phyloP scores from a whole-genome alignment of 2,113 vertebrate genomes.

The Silurus asotus region DNA sequence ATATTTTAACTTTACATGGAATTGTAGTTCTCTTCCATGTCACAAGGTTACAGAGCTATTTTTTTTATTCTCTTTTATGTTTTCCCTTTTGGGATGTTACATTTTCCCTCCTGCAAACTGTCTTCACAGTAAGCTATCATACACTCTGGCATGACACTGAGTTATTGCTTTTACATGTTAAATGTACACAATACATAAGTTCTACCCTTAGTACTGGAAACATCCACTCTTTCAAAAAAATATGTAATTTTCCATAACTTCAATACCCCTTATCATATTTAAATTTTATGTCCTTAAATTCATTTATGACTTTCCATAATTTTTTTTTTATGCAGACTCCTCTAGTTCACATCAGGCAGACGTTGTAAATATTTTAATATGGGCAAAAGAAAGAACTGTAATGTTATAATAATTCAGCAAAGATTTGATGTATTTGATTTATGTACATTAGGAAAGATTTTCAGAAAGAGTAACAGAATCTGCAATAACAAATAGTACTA shows the following conservation, averaged over 20 bases:
- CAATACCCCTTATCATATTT: neutral
- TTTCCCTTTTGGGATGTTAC: neutral
- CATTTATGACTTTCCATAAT: neutral
- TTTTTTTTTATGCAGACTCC: neutral
- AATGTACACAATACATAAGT: neutral
- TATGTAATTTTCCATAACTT: neutral
- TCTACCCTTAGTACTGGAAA: neutral
- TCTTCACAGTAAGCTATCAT: neutral
- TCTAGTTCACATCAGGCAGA: neutral
- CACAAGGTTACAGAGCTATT: neutral
- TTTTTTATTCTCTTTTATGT: neutral
- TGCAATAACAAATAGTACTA: neutral
- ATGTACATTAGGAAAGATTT: neutral
- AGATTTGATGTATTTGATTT: neutral
- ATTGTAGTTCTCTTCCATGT: neutral
- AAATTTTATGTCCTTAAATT: neutral
- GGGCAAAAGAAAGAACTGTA: neutral
- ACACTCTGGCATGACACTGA: too few relatives aligned
- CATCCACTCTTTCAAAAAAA: neutral
- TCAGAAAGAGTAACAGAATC: too few relatives aligned
- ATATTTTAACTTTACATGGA: neutral
- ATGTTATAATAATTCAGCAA: neutral
- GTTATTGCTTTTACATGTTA: neutral
- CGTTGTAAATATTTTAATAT: conserved; percentile 6
- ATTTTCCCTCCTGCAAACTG: neutral